Base-by-base conservation (phyloP, 2,888 invertebrate species). In the Hoplodrina blanda region DNA sequence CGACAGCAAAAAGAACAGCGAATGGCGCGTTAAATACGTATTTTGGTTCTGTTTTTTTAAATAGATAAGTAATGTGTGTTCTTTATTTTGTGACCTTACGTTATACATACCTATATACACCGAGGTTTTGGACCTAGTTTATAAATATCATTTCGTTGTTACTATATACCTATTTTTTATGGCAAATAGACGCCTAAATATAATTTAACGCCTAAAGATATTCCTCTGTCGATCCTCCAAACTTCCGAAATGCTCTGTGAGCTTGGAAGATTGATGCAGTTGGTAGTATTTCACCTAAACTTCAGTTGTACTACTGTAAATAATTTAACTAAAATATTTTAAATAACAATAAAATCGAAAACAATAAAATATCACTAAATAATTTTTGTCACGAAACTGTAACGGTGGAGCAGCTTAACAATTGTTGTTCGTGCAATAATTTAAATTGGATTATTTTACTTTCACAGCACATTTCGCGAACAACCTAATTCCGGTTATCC, bases 401-500 rank as follows among this genome's bases (percentile, higher is more conserved):
- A 76, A 66, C 55, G 72, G 62, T 76, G 64, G 67, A 69, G 41
- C 73, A 70, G 84, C 80, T 84, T 76, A 83, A 75, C 84, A 84
- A 82, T 80, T 85, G 85, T 82, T 81, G 80, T 85, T 80, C 72
- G 73, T 78, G 83, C 76, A 90, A 91, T 92, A 91, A 91, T 90
- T 92, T 91, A 91, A 90, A 92, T 90, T 89, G 91, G 91, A 92
- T 93, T 93, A 92, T 92, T 90, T 90, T 90, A 88, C 90, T 91
- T 90, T 84, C 85, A 85, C 81, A 85, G 90, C 91, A 90, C 91
- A 91, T 92, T 91, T 89, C 81, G 90, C 84, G 88, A 92, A 90
- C 90, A 91, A 90, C 93, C 93, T 92, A 92, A 93, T 92, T 92
- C 93, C 89, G 91, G 91, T 90, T 91, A 92, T 92, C 90, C 90